A percentile compares a stretch with the other conserved stretches of the same genome.
Conservation (phyloP, 2,113 vertebrate genomes). For the Hemicordylus capensis region DNA sequence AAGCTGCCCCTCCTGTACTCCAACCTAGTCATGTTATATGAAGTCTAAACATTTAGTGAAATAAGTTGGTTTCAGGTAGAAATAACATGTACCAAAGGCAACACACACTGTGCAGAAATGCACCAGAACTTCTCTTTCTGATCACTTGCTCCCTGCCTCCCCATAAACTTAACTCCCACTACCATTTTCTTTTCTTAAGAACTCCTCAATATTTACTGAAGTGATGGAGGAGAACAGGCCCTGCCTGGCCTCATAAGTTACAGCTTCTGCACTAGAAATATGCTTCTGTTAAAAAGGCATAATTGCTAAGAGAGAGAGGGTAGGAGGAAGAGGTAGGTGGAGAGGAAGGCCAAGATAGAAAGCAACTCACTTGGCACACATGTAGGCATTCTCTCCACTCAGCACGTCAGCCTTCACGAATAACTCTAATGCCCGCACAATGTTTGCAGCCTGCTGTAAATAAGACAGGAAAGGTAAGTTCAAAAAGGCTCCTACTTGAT, state of each 20-base stretch:
- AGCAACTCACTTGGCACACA: slow-evolving; percentile 90
- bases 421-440: slow-evolving; percentile 88
- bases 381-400: slow-evolving; percentile 93
- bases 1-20: too few relatives aligned
- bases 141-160: not conserved
- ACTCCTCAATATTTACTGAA: not conserved
- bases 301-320: not conserved
- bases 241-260: not conserved
- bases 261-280: not conserved
- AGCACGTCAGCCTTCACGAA: slow-evolving; percentile 92
- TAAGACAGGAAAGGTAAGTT: slow-evolving; percentile 18
- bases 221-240: not conserved
- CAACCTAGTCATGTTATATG: not conserved
- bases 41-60: not conserved
- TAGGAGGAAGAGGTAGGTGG: not conserved
- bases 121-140: not conserved
- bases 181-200: not conserved
- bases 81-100: not conserved
- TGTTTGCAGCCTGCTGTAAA: slow-evolving; percentile 86
- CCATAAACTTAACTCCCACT: not conserved
- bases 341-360: not conserved
- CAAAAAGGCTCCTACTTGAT: not conserved
- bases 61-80: not conserved
- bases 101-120: not conserved
- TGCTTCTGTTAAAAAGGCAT: not conserved